A percentile compares a stretch with the other conserved stretches of the same genome.
Evolutionary conservation across 2,888 invertebrate genomes (phyloP).

Genomic region (Quadroppia sp.): DNA sequence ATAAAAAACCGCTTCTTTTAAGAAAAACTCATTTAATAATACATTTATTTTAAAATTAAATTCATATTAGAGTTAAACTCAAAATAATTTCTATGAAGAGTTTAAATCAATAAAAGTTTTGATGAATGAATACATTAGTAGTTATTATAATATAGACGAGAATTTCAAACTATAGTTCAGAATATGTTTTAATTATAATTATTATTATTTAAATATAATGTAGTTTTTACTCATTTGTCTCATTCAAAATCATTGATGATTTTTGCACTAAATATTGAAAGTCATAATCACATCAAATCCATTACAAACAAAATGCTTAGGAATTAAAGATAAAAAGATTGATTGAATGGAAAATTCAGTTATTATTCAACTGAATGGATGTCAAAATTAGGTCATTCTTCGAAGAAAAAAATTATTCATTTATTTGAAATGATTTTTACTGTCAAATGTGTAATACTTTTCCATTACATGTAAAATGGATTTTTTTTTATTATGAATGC

Average conservation of each 20-base stretch:
- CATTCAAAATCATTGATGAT: not conserved
- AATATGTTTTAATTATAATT: not conserved
- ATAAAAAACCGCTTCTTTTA: too few relatives aligned
- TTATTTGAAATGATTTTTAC: not conserved
- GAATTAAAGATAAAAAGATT: slow-evolving; percentile 6
- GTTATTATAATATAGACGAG: too few relatives aligned
- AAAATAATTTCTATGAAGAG: too few relatives aligned
- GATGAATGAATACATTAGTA: not conserved
- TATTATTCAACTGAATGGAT: not conserved
- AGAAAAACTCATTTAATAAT: too few relatives aligned
- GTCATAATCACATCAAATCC: not conserved
- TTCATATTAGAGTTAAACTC: too few relatives aligned
- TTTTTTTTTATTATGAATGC: too few relatives aligned
- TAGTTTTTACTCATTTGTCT: not conserved
- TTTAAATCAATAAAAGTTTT: not conserved
- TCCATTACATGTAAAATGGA: too few relatives aligned
- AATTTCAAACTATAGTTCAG: not conserved
- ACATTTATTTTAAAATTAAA: too few relatives aligned
- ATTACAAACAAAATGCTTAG: not conserved
- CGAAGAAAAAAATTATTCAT: not conserved
- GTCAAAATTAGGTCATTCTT: slow-evolving; percentile 3
- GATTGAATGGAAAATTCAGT: not conserved
- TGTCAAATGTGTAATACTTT: too few relatives aligned
- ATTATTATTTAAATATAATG: too few relatives aligned
- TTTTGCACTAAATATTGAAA: not conserved